Conservation (phyloP, 2,888 invertebrate species). For the Myopa tessellatipennis region DNA sequence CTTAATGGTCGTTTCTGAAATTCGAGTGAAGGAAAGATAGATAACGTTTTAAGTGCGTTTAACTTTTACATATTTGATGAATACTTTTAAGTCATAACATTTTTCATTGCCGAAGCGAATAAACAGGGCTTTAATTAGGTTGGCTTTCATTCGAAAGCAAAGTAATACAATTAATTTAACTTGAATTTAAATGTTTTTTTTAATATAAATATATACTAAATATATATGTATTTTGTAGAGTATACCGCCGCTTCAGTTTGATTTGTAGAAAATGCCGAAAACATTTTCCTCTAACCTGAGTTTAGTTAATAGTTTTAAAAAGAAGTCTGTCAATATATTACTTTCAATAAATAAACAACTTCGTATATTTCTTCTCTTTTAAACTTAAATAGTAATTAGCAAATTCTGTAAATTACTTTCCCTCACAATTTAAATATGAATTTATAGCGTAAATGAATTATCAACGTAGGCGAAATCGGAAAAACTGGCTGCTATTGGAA, state of each 20-base stretch:
- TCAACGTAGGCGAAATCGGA: conserved; percentile 17
- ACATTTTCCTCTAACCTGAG: background rate
- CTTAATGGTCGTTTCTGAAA: too few relatives aligned
- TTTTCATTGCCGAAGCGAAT: background rate
- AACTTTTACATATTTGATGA: background rate
- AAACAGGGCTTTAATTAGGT: background rate
- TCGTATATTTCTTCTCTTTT: background rate
- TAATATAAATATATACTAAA: too few relatives aligned
- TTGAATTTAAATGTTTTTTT: too few relatives aligned
- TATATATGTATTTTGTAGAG: background rate
- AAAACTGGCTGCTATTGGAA: background rate
- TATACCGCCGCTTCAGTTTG: conserved; percentile 1
- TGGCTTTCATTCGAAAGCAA: background rate
- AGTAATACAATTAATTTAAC: too few relatives aligned
- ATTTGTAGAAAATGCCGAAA: background rate
- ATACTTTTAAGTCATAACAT: background rate
- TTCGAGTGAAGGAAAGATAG: too few relatives aligned
- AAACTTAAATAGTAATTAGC: too few relatives aligned
- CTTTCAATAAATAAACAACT: background rate
- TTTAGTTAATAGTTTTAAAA: background rate
- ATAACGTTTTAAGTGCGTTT: too few relatives aligned
- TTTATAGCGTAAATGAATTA: conserved; percentile 12
- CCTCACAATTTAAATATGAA: background rate
- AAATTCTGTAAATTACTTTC: too few relatives aligned
- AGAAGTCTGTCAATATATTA: conserved; percentile 15